Conservation (phyloP, 2,888 invertebrate genomes). For the Spilosoma lubricipeda region DNA sequence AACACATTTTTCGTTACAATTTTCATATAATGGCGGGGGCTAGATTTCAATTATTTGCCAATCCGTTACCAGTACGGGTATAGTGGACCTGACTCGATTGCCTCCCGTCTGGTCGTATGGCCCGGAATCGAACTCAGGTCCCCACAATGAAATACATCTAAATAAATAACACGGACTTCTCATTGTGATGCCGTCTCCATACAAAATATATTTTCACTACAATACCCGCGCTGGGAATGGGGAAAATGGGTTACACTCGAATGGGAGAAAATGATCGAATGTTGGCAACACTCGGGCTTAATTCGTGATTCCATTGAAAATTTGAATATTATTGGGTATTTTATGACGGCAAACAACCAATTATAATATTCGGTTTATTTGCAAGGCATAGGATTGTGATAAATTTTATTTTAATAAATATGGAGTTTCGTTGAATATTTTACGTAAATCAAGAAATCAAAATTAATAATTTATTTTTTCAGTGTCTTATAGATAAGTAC, state of each 20-base stretch:
- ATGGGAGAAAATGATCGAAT: slow-evolving; percentile 69
- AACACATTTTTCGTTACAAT: slow-evolving; percentile 60
- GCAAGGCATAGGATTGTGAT: slow-evolving; percentile 19
- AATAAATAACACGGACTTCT: slow-evolving; percentile 81
- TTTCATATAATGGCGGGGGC: slow-evolving; percentile 61
- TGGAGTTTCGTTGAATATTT: not conserved
- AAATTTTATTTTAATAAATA: slow-evolving; percentile 10
- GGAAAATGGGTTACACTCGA: slow-evolving; percentile 74
- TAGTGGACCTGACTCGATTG: slow-evolving; percentile 69
- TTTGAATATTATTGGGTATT: slow-evolving; percentile 59
- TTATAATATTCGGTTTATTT: slow-evolving; percentile 34
- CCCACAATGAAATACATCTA: slow-evolving; percentile 79
- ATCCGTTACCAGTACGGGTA: slow-evolving; percentile 68
- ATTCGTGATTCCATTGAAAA: slow-evolving; percentile 65
- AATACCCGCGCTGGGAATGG: slow-evolving; percentile 68
- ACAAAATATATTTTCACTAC: slow-evolving; percentile 80
- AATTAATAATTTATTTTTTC: not conserved
- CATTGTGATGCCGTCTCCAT: slow-evolving; percentile 76
- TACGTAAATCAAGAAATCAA: not conserved
- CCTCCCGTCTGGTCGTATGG: slow-evolving; percentile 68
- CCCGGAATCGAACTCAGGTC: slow-evolving; percentile 69
- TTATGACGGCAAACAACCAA: slow-evolving; percentile 38
- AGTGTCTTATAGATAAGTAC: not conserved
- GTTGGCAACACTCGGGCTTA: slow-evolving; percentile 68
- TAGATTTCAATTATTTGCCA: slow-evolving; percentile 79